Conservation (phyloP, 2,113 vertebrate genomes). For the Phyllostomus discolor region DNA sequence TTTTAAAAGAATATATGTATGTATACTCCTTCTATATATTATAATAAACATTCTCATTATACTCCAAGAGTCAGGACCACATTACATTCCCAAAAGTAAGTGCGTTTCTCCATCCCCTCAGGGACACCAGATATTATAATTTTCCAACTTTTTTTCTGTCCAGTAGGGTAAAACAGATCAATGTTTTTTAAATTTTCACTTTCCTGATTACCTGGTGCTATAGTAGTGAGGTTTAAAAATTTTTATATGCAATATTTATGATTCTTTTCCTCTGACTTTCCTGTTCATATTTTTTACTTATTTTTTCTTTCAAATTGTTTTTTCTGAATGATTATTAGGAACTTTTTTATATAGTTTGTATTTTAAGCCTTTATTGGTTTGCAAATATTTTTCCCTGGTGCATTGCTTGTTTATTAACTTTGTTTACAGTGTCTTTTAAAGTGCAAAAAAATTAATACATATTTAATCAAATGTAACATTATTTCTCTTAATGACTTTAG, state of each 20-base stretch:
- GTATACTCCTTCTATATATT: not conserved
- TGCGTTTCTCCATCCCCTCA: not conserved
- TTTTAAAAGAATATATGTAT: not conserved
- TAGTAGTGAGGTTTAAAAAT: not conserved
- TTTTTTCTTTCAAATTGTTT: not conserved
- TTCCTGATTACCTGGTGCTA: not conserved
- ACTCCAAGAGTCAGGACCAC: not conserved
- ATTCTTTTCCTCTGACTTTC: not conserved
- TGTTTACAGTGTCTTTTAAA: not conserved
- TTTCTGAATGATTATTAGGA: not conserved
- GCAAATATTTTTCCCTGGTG: not conserved
- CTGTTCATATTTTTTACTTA: not conserved
- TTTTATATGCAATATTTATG: not conserved
- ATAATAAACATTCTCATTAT: not conserved
- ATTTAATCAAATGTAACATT: not conserved
- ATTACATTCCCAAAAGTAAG: not conserved
- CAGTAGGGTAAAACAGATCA: not conserved
- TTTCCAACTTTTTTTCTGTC: not conserved
- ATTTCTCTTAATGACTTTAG: not conserved
- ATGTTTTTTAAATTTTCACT: not conserved
- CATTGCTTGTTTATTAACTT: not conserved
- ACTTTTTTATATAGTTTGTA: not conserved
- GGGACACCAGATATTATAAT: not conserved
- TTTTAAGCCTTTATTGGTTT: not conserved
- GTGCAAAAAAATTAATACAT: not conserved